Conservation (phyloP, 2,113 vertebrate genomes). For the Speoplatyrhinus poulsoni region DNA sequence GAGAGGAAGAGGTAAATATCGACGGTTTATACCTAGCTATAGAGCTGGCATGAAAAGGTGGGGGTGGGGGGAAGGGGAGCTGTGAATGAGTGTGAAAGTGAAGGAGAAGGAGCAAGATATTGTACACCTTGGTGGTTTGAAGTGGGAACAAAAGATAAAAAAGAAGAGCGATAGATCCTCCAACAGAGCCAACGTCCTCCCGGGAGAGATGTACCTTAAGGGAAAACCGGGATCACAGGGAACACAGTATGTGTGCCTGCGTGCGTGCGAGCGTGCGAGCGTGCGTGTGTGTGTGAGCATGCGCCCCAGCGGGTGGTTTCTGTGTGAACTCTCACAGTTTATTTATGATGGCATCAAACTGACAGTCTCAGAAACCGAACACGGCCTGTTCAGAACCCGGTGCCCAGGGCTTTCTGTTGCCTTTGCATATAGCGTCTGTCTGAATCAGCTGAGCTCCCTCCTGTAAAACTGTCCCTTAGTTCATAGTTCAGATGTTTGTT, state of each 20-base stretch:
- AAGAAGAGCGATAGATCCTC: conserved; percentile 31
- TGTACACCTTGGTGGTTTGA: neutral
- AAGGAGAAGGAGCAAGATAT: neutral
- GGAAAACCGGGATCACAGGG: conserved; percentile 59
- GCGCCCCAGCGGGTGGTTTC: conserved; percentile 56
- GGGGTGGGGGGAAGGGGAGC: neutral
- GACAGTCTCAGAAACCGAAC: conserved; percentile 37
- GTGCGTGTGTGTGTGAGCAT: conserved; percentile 17
- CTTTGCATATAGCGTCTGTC: conserved; percentile 9
- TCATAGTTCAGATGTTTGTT: too few relatives aligned
- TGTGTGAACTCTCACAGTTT: conserved; percentile 68
- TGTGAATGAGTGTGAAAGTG: conserved; percentile 29
- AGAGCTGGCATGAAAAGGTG: conserved; percentile 26
- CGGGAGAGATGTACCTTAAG: conserved; percentile 50
- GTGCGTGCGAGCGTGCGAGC: conserved; percentile 7
- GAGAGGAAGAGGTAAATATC: conserved; percentile 15
- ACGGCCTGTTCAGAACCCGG: conserved; percentile 41
- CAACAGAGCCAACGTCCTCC: conserved; percentile 44
- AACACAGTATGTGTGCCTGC: neutral
- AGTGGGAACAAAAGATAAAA: conserved; percentile 4
- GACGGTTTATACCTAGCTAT: conserved; percentile 47
- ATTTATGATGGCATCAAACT: conserved; percentile 66
- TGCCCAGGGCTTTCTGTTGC: conserved; percentile 18
- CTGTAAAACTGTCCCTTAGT: too few relatives aligned
- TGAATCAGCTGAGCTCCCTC: neutral